Base-by-base conservation (phyloP, 2,113 vertebrate species). In the Cebus imitator region DNA sequence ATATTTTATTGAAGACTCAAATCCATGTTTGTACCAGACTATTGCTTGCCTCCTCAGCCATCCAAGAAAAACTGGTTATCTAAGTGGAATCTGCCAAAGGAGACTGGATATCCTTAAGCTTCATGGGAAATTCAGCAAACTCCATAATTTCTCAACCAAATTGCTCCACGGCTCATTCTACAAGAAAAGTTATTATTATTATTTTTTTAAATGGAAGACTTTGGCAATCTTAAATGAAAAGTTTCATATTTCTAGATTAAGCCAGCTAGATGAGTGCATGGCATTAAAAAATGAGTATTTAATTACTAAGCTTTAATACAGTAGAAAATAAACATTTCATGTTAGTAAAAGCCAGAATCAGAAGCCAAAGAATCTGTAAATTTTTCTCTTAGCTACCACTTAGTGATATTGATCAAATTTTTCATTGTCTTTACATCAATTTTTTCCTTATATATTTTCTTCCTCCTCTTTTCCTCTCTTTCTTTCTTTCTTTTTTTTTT, bases 1-100 rank as follows among this genome's bases (percentile, higher is more conserved):
- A n/a, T 92, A 9, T 43, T 96, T 97, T 96, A 95, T 96, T 95
- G 66, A 92, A 76, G 88, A 90, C 72, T 70, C 21, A 86, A n/a
- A 35, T 66, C 48, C 23, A 64, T 21, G 37, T 81, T 21, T 48
- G 6, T n/a, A 27, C 43, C 30, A 91, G 20, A 72, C 6, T 66
- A 57, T 32, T 25, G 2, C 9, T 75, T 90, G 48, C 12, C 66
- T 23, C 25, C 8, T 61, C 7, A 80, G 30, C 25, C 45, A 50
- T 91, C 25, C 35, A 11, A 13, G n/a, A 86, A 18, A 55, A 85
- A 64, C 4, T 18, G 37, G 14, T 81, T 87, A 25, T 70, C 23
- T 66, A 1, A 23, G 61, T 57, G 32, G 45, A 66, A n/a, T 79
- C 40, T 66, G 11, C 58, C n/a, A 30, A 76, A 82, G 35, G 40